These are phyloP conservation scores for Coturnix japonica DNA, from an alignment of 2,113 vertebrate species.

Conservation along the genomic window DNA sequence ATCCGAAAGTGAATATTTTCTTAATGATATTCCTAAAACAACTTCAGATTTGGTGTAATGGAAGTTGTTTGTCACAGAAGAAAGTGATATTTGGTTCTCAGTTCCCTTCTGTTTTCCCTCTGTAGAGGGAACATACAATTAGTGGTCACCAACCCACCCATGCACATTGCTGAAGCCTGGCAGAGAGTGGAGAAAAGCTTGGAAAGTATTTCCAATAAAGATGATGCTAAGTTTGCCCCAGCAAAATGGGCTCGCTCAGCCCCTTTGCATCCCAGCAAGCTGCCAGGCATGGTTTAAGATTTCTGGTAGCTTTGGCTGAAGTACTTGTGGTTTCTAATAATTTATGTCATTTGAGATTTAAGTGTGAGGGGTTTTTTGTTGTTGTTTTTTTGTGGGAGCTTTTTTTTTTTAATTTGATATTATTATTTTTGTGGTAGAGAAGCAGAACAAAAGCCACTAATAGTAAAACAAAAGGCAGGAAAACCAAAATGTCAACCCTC, in stretches of 20 bases:
- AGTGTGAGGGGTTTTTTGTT: neutral
- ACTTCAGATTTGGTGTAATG: neutral
- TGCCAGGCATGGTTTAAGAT: constrained; percentile 67
- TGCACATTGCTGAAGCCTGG: constrained; percentile 9
- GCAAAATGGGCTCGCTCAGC: constrained; percentile 67
- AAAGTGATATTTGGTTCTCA: neutral
- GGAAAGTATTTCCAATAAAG: constrained; percentile 75
- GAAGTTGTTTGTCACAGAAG: neutral
- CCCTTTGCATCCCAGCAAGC: constrained; percentile 62
- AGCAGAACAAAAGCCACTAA: constrained; percentile 14
- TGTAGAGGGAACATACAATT: neutral
- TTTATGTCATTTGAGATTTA: constrained; percentile 70
- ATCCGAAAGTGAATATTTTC: constrained; percentile 20
- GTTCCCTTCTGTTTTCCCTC: constrained; percentile 4
- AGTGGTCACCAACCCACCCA: constrained; percentile 44
- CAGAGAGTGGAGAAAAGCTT: constrained; percentile 74
- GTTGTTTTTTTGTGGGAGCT: neutral
- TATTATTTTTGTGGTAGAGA: neutral
- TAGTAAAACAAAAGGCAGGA: constrained; percentile 26
- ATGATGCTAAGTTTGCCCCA: constrained; percentile 64
- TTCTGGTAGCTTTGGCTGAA: constrained; percentile 76
- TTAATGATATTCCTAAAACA: neutral
- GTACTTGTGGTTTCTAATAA: constrained; percentile 71
- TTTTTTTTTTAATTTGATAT: neutral
- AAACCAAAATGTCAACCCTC: neutral